phyloP scores from a whole-genome alignment of 2,888 invertebrate genomes.

The Agrochola lychnidis region DNA sequence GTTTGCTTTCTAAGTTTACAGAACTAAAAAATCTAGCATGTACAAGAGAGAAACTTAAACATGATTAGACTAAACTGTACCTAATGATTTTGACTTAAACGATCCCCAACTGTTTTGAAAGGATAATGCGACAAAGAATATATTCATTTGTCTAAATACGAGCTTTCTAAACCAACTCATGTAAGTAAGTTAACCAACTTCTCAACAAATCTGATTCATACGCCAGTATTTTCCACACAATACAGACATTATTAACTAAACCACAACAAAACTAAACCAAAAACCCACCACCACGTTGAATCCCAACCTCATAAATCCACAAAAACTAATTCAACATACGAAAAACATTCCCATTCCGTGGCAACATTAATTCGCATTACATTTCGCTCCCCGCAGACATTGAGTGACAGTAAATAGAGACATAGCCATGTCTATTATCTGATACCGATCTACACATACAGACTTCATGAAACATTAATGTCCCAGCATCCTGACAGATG shows the following conservation, averaged over 20 bases:
- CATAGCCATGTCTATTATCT: conserved; percentile 87
- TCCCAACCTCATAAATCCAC: conserved; percentile 12
- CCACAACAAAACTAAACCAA: background rate
- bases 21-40: background rate
- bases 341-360: conserved; percentile 59
- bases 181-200: background rate
- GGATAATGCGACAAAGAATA: background rate
- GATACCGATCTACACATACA: conserved; percentile 85
- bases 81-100: background rate
- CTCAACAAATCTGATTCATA: background rate
- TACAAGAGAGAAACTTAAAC: background rate
- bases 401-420: conserved; percentile 82
- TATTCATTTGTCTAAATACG: background rate
- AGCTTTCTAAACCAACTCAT: background rate
- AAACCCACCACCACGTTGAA: conserved; percentile 4
- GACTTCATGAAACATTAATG: conserved; percentile 88
- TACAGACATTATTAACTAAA: background rate
- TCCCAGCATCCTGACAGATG: conserved; percentile 83
- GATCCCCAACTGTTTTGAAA: background rate
- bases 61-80: background rate
- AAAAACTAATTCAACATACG: conserved; percentile 59
- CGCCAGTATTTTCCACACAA: background rate
- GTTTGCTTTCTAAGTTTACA: too few relatives aligned
- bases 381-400: conserved; percentile 75
- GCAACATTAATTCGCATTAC: conserved; percentile 63